phyloP scores from a whole-genome alignment of 2,888 invertebrate species.

The Melieria crassipennis region DNA sequence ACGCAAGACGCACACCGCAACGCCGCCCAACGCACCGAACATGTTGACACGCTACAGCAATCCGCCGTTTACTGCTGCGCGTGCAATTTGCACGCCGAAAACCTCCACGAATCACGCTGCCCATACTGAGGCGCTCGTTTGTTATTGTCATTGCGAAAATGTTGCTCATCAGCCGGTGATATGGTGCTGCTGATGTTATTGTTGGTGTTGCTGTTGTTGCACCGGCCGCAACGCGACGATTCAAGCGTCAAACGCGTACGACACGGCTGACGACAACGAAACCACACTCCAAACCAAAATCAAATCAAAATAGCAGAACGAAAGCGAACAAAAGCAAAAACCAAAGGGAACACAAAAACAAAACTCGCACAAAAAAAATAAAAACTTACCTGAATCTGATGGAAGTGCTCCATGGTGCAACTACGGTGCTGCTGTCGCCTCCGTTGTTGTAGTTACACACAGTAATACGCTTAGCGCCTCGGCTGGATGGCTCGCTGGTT shows the following conservation, averaged over 20 bases:
- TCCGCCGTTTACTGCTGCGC: too few species aligned
- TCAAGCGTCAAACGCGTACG: constrained; percentile 17
- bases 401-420: constrained; percentile 62
- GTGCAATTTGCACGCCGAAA: too few species aligned
- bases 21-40: too few species aligned
- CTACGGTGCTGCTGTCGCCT: constrained; percentile 37
- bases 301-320: constrained; percentile 27
- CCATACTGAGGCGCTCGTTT: too few species aligned
- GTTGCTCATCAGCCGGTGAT: too few species aligned
- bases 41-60: too few species aligned
- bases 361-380: constrained; percentile 45
- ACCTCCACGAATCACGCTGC: too few species aligned
- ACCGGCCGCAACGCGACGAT: constrained; percentile 6
- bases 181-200: background rate
- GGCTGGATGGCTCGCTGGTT: constrained; percentile 1
- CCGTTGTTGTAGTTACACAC: constrained; percentile 30
- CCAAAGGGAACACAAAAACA: constrained; percentile 36
- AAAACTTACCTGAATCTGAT: constrained; percentile 65
- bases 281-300: constrained; percentile 22
- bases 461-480: too few species aligned
- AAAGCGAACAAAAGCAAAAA: constrained; percentile 30
- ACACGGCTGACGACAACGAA: constrained; percentile 12
- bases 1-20: too few species aligned
- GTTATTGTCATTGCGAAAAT: too few species aligned
- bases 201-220: background rate